Evolutionary conservation across 2,113 vertebrate genomes (phyloP).

Genomic region (Macrotus californicus): DNA sequence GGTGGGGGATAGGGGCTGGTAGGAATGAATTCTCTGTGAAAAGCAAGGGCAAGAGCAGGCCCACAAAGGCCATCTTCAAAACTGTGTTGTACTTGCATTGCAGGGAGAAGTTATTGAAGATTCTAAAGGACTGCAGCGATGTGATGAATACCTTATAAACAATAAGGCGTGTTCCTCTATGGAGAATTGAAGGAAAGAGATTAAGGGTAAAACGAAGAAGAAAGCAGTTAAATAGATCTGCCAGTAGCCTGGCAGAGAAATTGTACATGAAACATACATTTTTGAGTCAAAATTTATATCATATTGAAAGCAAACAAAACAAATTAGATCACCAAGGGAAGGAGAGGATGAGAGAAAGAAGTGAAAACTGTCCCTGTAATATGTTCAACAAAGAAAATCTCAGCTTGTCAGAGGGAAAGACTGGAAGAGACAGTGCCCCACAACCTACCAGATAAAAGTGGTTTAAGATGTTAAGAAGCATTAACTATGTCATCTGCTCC

Average conservation of each 20-base stretch:
- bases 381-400: background rate
- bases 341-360: background rate
- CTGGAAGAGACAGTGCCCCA: background rate
- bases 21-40: background rate
- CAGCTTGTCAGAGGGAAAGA: background rate
- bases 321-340: background rate
- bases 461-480: background rate
- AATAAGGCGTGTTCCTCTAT: background rate
- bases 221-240: background rate
- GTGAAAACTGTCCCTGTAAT: background rate
- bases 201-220: background rate
- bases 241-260: background rate
- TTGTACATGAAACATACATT: background rate
- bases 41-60: background rate
- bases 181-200: background rate
- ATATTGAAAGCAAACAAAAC: background rate
- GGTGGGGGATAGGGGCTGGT: rapidly evolving
- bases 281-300: background rate
- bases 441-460: background rate
- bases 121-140: background rate
- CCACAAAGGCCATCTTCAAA: background rate
- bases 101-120: background rate
- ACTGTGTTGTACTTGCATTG: background rate
- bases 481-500: background rate
- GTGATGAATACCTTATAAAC: background rate